Percentiles rank a stretch among this genome's conserved stretches.
phyloP scores from a whole-genome alignment of 2,797 vertebrate species.

The Myripristis murdjan region DNA sequence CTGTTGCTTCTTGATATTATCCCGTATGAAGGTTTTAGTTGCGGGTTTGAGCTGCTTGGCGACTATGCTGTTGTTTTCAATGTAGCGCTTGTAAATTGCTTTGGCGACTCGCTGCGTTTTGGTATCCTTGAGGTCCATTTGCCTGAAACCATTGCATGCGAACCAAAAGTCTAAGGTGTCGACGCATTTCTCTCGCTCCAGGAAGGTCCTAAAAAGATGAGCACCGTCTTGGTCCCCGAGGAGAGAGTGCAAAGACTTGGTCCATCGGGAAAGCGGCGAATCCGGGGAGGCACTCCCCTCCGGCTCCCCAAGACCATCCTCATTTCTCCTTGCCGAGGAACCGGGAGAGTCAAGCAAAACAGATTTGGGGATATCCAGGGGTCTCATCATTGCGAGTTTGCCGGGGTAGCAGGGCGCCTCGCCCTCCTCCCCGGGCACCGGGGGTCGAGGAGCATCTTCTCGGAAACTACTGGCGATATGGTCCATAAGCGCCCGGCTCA shows the following conservation, averaged over 20 bases:
- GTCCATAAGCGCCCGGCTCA: slow-evolving; percentile 93
- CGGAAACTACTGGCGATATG: slow-evolving; percentile 93
- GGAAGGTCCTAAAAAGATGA: slow-evolving; percentile 94
- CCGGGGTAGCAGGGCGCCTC: slow-evolving; percentile 88
- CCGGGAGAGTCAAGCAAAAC: slow-evolving; percentile 67
- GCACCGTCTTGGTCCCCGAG: slow-evolving; percentile 97
- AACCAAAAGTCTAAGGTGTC: slow-evolving; percentile 98
- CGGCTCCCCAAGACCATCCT: slow-evolving; percentile 95
- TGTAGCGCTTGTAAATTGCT: slow-evolving; percentile 98
- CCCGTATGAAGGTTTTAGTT: slow-evolving; percentile 95
- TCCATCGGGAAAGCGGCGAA: slow-evolving; percentile 94
- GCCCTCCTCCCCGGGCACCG: slow-evolving; percentile 97
- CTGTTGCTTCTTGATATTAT: slow-evolving; percentile 95
- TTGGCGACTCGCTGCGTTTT: slow-evolving; percentile 96
- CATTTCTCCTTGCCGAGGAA: slow-evolving; percentile 90
- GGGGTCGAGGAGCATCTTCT: slow-evolving; percentile 97
- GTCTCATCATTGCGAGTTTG: slow-evolving; percentile 85
- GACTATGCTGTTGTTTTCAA: slow-evolving; percentile 94
- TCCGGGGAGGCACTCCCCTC: slow-evolving; percentile 97
- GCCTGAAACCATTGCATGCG: slow-evolving; percentile 98
- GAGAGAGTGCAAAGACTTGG: slow-evolving; percentile 95
- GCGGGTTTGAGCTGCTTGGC: slow-evolving; percentile 95
- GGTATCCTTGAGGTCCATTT: slow-evolving; percentile 96
- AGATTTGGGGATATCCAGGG: slow-evolving; percentile 81
- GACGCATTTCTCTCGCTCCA: slow-evolving; percentile 95